Evolutionary conservation across 2,797 vertebrate species (phyloP), one percentile per base, ranked within the genome.

Genomic region (Tarsius wallacei): DNA sequence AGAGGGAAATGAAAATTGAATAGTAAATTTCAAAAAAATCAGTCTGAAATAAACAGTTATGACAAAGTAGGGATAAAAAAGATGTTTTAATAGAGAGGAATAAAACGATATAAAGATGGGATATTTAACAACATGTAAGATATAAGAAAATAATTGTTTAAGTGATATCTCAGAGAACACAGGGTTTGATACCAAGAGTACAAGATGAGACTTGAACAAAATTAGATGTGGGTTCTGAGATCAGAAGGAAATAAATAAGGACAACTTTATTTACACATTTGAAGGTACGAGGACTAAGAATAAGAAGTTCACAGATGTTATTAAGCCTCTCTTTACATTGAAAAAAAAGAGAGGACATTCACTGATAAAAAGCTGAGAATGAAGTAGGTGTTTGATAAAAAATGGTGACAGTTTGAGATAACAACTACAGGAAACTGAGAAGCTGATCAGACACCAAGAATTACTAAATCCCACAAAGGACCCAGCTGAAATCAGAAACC

Each of bases 381-480:
- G 53, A 86, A 86, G n/a, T 24, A 59, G 11, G 59, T 57, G 49
- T 86, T 11, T 68, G 81, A 28, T 22, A 78, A 47, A 42, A 19
- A 93, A 81, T 87, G 51, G 66, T 36, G 53, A 78, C 24, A n/a
- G 16, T 70, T 42, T 76, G 42, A 7, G 4, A 77, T 12, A 87
- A 51, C n/a, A 77, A 17, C 76, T 83, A 88, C 3, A 6, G 53
- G 12, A 86, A 81, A 42, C n/a, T 81, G 16, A 16, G 61, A 57
- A 63, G 87, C 22, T 26, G 12, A 89, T 49, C 55, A 71, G 90
- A 93, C 78, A 93, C 42, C 83, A 93, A 90, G 31, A 36, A 95
- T 76, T 63, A 87, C 33, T 49, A 68, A 70, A 59, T 55, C 19
- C 77, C n/a, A 77, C 47, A 51, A 31, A 84, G 26, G 22, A 84